A percentile compares a stretch with the other conserved stretches of the same genome.
Evolutionary conservation across 2,113 vertebrate species (phyloP).

Genomic region (Malurus cyaneus): DNA sequence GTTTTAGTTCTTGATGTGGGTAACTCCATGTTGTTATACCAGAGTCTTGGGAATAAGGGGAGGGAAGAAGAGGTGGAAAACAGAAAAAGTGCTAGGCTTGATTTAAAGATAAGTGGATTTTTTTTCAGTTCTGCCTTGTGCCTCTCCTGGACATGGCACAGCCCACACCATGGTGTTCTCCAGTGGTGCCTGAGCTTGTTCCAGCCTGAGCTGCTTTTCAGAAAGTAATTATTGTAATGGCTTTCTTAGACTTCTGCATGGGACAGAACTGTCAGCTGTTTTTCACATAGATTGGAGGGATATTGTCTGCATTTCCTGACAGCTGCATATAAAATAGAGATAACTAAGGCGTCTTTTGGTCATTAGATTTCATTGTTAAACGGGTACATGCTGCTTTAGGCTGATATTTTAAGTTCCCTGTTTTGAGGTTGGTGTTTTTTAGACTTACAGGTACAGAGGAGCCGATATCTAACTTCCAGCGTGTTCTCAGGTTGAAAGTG

Average conservation of each 20-base stretch:
- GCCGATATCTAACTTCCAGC: not conserved
- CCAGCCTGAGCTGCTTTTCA: conserved; percentile 1
- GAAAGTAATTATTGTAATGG: not conserved
- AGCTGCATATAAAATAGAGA: not conserved
- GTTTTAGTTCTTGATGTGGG: conserved; percentile 28
- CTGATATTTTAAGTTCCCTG: not conserved
- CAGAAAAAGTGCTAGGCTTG: not conserved
- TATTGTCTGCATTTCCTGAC: not conserved
- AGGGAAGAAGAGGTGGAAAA: not conserved
- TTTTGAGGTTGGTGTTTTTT: not conserved
- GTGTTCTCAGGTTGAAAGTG: not conserved
- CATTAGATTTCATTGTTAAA: not conserved
- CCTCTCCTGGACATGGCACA: not conserved
- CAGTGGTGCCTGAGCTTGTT: not conserved
- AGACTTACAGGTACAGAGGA: not conserved
- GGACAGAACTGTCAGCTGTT: not conserved
- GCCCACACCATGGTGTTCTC: not conserved
- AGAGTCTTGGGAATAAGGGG: not conserved
- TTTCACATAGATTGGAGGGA: not conserved
- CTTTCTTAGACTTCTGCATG: not conserved
- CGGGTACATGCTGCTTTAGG: not conserved
- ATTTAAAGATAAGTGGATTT: not conserved
- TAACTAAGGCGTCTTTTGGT: not conserved
- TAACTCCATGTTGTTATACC: not conserved
- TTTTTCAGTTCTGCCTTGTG: not conserved